Evolutionary conservation across 2,797 vertebrate genomes (phyloP), one percentile per base, ranked within the genome.

Genomic region (Helostoma temminkii): DNA sequence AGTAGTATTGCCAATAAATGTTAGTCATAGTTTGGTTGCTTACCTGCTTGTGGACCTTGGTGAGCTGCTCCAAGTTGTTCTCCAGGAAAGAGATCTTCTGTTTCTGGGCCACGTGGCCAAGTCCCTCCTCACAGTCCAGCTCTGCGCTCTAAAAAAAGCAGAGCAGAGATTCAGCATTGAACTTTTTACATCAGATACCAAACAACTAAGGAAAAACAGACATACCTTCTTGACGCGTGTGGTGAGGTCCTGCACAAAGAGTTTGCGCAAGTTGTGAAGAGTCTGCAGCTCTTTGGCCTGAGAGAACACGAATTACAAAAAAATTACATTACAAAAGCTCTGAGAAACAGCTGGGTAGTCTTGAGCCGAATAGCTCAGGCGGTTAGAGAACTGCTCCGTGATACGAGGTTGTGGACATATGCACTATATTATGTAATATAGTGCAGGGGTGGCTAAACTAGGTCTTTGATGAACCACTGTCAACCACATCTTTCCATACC

Each of bases 21-120:
- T 37, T 34, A 10, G 36, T 37, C 15, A 5, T 15, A 37, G 12
- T 37, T 37, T 37, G 15, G 36, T 37, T 15, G 7, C 22, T n/a
- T 71, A 93, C 92, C 92, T 93, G 96, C 82, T 98, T 97, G 94
- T 98, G 97, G 88, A 97, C 96, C 65, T 97, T 97, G 26, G 96
- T 98, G 91, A 98, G 96, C 85, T 98, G 96, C 78, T 97, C 96
- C 90, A 98, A 81, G 90, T 97, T 98, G 84, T 98, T 97, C 89
- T 98, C 96, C 90, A 98, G 92, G 93, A 98, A 98, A 80, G 96
- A 97, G 74, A 97, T 96, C 84, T 97, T 97, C 89, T 97, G 96
- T 80, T 98, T 97, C 92, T 97, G 96, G 10, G 95, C 94, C 0
- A 94, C 93, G 2, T 95, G 96, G 24, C 96, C 95, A 0, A 95